Evolutionary conservation across 2,888 invertebrate species (phyloP).

Genomic region (Allophyes oxyacanthae): DNA sequence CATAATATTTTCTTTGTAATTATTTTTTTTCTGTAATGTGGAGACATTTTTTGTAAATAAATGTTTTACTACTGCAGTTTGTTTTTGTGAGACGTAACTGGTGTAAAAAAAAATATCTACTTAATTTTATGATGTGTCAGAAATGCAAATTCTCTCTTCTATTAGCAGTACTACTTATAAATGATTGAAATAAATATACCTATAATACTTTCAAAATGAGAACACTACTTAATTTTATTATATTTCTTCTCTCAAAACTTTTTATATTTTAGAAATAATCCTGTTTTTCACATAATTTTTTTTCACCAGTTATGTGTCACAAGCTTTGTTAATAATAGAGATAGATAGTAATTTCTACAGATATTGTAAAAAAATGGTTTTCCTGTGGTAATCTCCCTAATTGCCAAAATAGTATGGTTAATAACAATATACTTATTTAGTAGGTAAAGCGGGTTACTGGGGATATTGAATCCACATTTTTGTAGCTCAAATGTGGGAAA

Average conservation of each 20-base stretch:
- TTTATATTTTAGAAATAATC: too few relatives aligned
- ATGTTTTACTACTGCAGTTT: constrained; percentile 22
- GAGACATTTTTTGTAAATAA: constrained; percentile 48
- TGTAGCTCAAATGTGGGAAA: constrained; percentile 23
- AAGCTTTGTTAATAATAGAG: constrained; percentile 40
- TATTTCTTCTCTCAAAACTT: too few relatives aligned
- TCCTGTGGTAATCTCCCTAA: constrained; percentile 89
- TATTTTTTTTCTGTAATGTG: constrained; percentile 33
- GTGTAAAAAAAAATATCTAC: background rate
- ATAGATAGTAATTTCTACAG: constrained; percentile 50
- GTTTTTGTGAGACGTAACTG: constrained; percentile 34
- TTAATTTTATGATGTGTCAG: too few relatives aligned
- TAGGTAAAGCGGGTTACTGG: constrained; percentile 56
- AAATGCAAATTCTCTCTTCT: too few relatives aligned
- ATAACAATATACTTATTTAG: constrained; percentile 57
- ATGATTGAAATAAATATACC: too few relatives aligned
- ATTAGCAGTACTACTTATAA: too few relatives aligned
- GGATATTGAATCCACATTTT: constrained; percentile 30
- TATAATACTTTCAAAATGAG: too few relatives aligned
- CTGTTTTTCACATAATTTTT: background rate
- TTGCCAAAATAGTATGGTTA: constrained; percentile 86
- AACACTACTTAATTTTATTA: too few relatives aligned
- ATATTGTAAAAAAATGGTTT: constrained; percentile 64
- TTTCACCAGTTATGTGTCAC: constrained; percentile 32
- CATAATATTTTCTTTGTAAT: constrained; percentile 66